These are phyloP conservation scores for Metellina segmentata DNA, from an alignment of 2,888 invertebrate species.

Conservation along the genomic window DNA sequence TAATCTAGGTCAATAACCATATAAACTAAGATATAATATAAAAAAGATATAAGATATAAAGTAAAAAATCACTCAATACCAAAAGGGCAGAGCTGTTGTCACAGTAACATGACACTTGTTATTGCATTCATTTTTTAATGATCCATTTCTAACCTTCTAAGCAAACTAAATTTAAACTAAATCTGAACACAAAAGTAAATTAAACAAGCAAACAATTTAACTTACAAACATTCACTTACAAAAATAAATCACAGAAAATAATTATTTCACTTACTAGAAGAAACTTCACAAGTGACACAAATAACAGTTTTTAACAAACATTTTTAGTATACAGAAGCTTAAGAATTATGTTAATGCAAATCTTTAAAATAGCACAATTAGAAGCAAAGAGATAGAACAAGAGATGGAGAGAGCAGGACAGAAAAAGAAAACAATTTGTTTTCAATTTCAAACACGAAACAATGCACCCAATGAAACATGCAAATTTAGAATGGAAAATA, in stretches of 20 bases:
- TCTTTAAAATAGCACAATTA: conserved; percentile 3
- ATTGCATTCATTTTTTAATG: too few species aligned
- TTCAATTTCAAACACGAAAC: neutral
- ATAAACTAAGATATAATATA: too few species aligned
- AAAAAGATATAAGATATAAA: too few species aligned
- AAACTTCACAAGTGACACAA: neutral
- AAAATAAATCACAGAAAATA: too few species aligned
- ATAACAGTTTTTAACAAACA: neutral
- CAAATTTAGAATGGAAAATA: neutral
- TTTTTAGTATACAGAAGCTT: neutral
- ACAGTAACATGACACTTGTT: too few species aligned
- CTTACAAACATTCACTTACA: neutral
- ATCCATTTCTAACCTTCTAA: too few species aligned
- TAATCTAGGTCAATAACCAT: too few species aligned
- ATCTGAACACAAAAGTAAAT: neutral
- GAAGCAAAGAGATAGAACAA: conserved; percentile 65
- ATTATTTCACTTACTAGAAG: neutral
- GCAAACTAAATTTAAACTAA: neutral
- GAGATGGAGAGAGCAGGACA: conserved; percentile 41
- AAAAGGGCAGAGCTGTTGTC: too few species aligned
- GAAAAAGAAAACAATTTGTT: neutral
- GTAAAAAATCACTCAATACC: too few species aligned
- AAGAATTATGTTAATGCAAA: neutral
- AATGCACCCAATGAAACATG: neutral
- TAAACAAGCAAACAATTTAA: neutral